Conservation (phyloP, 1,140 invertebrate genomes). For the Drosophila pachea region DNA sequence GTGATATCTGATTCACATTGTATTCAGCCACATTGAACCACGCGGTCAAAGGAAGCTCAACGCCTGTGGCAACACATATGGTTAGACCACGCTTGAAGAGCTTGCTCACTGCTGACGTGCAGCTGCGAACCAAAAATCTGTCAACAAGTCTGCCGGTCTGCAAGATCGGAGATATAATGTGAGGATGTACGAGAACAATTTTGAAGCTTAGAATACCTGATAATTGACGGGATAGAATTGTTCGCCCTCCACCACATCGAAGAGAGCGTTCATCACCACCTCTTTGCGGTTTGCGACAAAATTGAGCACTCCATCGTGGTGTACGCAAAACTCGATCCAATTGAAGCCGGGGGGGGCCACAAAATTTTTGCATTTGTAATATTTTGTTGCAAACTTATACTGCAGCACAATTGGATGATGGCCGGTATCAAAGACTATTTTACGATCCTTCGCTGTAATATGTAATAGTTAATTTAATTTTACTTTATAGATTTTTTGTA, state of each 20-base stretch:
- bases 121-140: constrained; percentile 46
- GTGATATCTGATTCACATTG: constrained; percentile 41
- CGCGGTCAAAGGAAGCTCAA: constrained; percentile 18
- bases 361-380: constrained; percentile 37
- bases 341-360: constrained; percentile 30
- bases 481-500: neutral
- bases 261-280: constrained; percentile 43
- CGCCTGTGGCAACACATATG: constrained; percentile 10
- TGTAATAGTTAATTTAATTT: constrained; percentile 8
- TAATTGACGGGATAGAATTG: constrained; percentile 55
- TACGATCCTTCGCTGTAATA: constrained; percentile 19
- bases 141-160: constrained; percentile 37
- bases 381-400: constrained; percentile 30
- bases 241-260: constrained; percentile 42
- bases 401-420: constrained; percentile 41
- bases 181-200: neutral
- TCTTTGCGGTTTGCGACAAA: constrained; percentile 28
- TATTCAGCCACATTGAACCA: constrained; percentile 47
- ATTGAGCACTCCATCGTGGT: constrained; percentile 39
- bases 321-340: constrained; percentile 49
- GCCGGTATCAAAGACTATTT: constrained; percentile 39
- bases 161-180: neutral
- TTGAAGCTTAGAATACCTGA: constrained; percentile 19
- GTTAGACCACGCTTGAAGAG: constrained; percentile 37
- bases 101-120: constrained; percentile 53